These are phyloP conservation scores for Phyllostomus hastatus DNA, from an alignment of 2,113 vertebrate species.

Conservation along the genomic window DNA sequence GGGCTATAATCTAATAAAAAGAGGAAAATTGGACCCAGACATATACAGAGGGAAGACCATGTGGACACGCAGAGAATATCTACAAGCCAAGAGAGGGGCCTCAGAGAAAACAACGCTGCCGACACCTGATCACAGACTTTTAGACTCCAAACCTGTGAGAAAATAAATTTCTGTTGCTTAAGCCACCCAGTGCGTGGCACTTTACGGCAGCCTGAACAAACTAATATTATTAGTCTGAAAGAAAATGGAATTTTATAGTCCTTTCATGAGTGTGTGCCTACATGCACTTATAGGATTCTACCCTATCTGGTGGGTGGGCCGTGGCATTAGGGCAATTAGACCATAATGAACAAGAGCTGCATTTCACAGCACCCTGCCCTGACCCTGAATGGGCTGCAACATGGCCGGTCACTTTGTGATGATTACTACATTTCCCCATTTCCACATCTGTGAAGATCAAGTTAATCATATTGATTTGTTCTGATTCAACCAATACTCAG, in stretches of 20 bases:
- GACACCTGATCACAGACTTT: neutral
- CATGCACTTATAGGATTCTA: neutral
- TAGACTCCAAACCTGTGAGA: neutral
- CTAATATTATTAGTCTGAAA: neutral
- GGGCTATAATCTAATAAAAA: neutral
- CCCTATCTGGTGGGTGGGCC: neutral
- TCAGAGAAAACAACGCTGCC: neutral
- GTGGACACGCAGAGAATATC: neutral
- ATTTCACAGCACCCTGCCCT: neutral
- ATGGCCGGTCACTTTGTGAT: neutral
- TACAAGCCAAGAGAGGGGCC: neutral
- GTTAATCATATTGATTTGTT: neutral
- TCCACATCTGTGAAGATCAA: neutral
- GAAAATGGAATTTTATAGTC: neutral
- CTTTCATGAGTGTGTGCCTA: neutral
- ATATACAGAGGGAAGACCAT: neutral
- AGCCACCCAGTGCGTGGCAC: neutral
- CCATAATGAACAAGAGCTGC: neutral
- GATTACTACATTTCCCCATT: too few species aligned
- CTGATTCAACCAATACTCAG: neutral
- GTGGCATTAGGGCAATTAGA: too few species aligned
- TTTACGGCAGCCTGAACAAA: neutral
- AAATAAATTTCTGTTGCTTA: neutral
- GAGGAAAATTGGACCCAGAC: neutral
- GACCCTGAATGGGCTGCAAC: neutral